Base-by-base conservation (phyloP, 2,113 vertebrate genomes). In the Corapipo altera region DNA sequence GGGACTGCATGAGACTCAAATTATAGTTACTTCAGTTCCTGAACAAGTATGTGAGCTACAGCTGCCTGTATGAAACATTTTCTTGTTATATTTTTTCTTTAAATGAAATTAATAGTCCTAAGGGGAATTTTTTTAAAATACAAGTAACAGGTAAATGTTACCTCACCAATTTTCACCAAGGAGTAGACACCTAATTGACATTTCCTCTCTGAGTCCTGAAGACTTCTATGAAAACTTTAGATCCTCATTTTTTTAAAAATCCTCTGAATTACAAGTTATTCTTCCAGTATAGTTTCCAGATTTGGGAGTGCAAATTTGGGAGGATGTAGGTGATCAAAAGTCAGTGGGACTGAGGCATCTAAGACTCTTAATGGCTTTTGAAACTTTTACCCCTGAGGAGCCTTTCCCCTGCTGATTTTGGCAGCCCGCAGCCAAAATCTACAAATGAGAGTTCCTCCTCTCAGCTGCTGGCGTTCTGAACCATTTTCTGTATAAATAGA, bases 401-500 rank as follows among this genome's bases (percentile, higher is more conserved):
- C 65, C 54, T 97, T 96, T 95, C 86, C 83, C 69, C 91, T 91
- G 95, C 96, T 97, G 96, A 78, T 96, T 96, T 97, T 97, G 95
- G 96, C 96, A 97, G 77, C 77, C 59, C n/a, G 84, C 73, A 87
- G 86, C 88, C 70, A 94, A 92, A 96, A 93, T 88, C 79, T 96
- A 93, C 93, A 97, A 96, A 94, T 95, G 92, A 93, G 91, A 92
- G 91, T 97, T 95, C 93, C 88, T 96, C 70, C 57, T 95, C 80
- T 97, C 91, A 93, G 92, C 91, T 94, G 88, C 96, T 96, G 83
- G 91, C 85, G 94, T 96, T 97, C 91, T 89, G 80, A 96, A 92
- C 92, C 88, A 87, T 97, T 96, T 97, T 96, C 90, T 96, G 21
- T 95, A 96, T 96, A 96, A 97, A 97, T 92, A 96, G 88, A 96